Percentiles rank a stretch among this genome's conserved stretches.
phyloP scores from a whole-genome alignment of 2,797 vertebrate genomes.

The Erpetoichthys calabaricus region DNA sequence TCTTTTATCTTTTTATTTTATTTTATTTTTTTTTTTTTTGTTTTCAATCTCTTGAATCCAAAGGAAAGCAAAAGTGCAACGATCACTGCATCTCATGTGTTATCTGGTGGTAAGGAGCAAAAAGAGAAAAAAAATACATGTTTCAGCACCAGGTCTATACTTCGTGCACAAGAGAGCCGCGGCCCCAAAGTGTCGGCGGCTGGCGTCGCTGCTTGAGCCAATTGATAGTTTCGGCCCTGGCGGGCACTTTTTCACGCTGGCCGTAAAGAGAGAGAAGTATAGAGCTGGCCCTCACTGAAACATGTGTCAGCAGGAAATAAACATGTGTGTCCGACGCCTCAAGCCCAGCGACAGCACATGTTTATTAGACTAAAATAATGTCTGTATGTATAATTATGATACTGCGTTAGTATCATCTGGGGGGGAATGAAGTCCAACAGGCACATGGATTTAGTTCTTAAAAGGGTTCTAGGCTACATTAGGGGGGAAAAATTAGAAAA shows the following conservation, averaged over 20 bases:
- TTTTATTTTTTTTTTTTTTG: constrained; percentile 28
- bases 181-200: too few species aligned
- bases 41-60: constrained; percentile 18
- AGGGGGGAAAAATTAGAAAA: constrained; percentile 89
- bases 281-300: constrained; percentile 99
- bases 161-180: constrained; percentile 51
- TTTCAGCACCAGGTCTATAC: constrained; percentile 99
- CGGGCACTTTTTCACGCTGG: constrained; percentile 7
- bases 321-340: constrained; percentile 98
- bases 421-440: constrained; percentile 98
- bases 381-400: constrained; percentile 99
- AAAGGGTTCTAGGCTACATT: constrained; percentile 92
- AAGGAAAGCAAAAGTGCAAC: constrained; percentile 43
- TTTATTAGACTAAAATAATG: constrained; percentile 99
- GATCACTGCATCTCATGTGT: constrained; percentile 99
- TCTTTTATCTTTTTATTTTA: constrained; percentile 24
- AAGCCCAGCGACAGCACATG: constrained; percentile 95
- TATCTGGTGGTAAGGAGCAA: constrained; percentile 99
- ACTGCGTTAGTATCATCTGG: constrained; percentile 98
- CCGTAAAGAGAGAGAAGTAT: constrained; percentile 63
- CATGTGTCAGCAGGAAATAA: constrained; percentile 99
- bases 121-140: constrained; percentile 99
- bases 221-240: too few species aligned
- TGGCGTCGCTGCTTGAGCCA: too few species aligned
- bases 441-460: constrained; percentile 99